These are phyloP conservation scores for Nebria brevicollis DNA, from an alignment of 2,888 invertebrate species.

Conservation along the genomic window DNA sequence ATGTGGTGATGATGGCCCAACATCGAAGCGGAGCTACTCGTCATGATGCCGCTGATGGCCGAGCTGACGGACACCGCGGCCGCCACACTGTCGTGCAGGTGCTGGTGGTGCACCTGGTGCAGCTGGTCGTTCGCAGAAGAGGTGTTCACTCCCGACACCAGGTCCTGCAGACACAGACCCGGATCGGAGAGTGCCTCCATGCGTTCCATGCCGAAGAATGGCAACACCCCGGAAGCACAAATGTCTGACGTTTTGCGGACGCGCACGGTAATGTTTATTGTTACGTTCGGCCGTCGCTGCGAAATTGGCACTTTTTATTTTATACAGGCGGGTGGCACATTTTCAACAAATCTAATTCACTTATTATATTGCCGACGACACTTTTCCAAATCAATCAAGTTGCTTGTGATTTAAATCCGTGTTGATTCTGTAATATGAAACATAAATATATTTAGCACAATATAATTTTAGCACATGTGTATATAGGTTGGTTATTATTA, in stretches of 20 bases:
- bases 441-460: no score
- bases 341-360: no score
- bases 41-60: slow-evolving; percentile 69
- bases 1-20: slow-evolving; percentile 63
- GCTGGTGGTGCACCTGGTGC: slow-evolving; percentile 66
- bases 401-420: no score
- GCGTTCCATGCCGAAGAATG: slow-evolving; percentile 66
- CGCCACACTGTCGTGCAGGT: slow-evolving; percentile 67
- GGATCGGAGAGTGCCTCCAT: slow-evolving; percentile 77
- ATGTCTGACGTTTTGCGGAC: slow-evolving; percentile 18
- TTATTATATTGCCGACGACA: no score
- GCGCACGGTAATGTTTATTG: slow-evolving; percentile 18
- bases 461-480: no score
- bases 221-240: slow-evolving; percentile 9
- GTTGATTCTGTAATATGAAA: no score
- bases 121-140: slow-evolving; percentile 65
- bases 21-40: slow-evolving; percentile 63
- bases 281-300: not conserved
- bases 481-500: no score
- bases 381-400: no score
- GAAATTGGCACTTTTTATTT: not conserved
- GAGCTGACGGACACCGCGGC: slow-evolving; percentile 69
- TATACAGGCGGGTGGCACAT: not conserved
- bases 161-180: slow-evolving; percentile 79
- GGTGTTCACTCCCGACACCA: slow-evolving; percentile 70